Evolutionary conservation across 1,140 invertebrate genomes (phyloP).

Genomic region (Drosophila trapezifrons): DNA sequence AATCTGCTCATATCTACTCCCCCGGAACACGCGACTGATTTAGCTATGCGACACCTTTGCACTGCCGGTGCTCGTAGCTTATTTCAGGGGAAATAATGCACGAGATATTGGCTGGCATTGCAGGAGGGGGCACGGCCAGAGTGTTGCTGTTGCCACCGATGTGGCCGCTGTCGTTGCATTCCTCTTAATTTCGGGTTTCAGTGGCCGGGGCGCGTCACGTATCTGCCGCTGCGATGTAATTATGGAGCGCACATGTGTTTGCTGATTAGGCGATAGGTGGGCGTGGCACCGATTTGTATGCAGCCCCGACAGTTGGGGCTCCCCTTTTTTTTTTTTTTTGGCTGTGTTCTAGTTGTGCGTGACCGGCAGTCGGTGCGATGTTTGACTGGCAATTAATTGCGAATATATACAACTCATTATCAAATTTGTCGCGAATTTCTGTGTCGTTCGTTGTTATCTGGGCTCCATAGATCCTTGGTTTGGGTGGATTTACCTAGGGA

Average conservation of each 20-base stretch:
- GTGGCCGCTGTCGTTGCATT: slow-evolving; percentile 40
- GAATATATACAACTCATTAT: slow-evolving; percentile 68
- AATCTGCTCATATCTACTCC: slow-evolving; percentile 21
- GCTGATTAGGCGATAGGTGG: slow-evolving; percentile 74
- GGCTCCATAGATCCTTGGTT: background rate
- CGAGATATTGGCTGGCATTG: slow-evolving; percentile 30
- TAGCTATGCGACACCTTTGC: slow-evolving; percentile 65
- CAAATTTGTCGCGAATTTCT: slow-evolving; percentile 79
- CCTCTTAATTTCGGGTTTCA: slow-evolving; percentile 81
- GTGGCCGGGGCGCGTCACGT: slow-evolving; percentile 70
- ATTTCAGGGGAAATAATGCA: slow-evolving; percentile 60
- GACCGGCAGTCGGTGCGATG: slow-evolving; percentile 73
- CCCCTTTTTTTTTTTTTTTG: slow-evolving; percentile 17
- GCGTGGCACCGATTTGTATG: slow-evolving; percentile 66
- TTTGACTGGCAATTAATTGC: slow-evolving; percentile 81
- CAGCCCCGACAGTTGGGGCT: slow-evolving; percentile 35
- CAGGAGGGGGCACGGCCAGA: slow-evolving; percentile 4
- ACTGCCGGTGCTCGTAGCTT: slow-evolving; percentile 39
- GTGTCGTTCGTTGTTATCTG: slow-evolving; percentile 18
- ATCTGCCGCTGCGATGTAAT: slow-evolving; percentile 68
- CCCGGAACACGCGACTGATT: slow-evolving; percentile 27
- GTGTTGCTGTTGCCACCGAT: slow-evolving; percentile 17
- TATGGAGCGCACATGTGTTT: slow-evolving; percentile 79
- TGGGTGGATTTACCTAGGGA: background rate
- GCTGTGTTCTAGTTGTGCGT: slow-evolving; percentile 43